A percentile compares a stretch with the other conserved stretches of the same genome.
phyloP scores from a whole-genome alignment of 2,797 vertebrate species.

The Dicrostonyx torquatus region DNA sequence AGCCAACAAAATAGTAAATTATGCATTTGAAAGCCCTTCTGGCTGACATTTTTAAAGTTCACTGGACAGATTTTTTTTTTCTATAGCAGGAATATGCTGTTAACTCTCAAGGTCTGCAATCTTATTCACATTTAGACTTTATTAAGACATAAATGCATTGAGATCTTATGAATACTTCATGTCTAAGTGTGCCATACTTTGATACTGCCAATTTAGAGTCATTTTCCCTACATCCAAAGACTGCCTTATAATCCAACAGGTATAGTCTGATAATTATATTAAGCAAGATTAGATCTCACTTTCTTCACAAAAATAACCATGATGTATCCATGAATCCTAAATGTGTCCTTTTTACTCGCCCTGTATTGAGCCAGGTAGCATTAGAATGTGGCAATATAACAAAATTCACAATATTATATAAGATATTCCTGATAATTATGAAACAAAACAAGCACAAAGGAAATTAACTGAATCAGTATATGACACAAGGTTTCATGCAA shows the following conservation, averaged over 20 bases:
- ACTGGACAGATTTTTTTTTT: constrained; percentile 73
- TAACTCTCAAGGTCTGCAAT: constrained; percentile 82
- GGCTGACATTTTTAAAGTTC: constrained; percentile 88
- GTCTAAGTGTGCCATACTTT: constrained; percentile 78
- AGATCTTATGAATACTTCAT: constrained; percentile 86
- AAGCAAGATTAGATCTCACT: constrained; percentile 78
- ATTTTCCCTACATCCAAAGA: constrained; percentile 82
- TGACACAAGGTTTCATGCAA: neutral
- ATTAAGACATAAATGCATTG: constrained; percentile 78
- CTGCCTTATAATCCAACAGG: constrained; percentile 79
- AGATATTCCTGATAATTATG: neutral
- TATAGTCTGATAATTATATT: constrained; percentile 78
- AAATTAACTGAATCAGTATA: neutral
- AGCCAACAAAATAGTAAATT: constrained; percentile 87
- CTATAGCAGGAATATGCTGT: constrained; percentile 77
- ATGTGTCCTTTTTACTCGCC: constrained; percentile 68
- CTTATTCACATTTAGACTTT: constrained; percentile 84
- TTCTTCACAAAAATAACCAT: constrained; percentile 68
- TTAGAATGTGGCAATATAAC: neutral
- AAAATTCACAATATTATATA: constrained; percentile 17
- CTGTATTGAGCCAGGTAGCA: constrained; percentile 40
- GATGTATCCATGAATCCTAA: constrained; percentile 67
- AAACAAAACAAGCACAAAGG: neutral
- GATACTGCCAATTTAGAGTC: constrained; percentile 80
- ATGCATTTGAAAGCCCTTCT: constrained; percentile 85